phyloP scores from a whole-genome alignment of 2,797 vertebrate genomes.

The Crenichthys baileyi region DNA sequence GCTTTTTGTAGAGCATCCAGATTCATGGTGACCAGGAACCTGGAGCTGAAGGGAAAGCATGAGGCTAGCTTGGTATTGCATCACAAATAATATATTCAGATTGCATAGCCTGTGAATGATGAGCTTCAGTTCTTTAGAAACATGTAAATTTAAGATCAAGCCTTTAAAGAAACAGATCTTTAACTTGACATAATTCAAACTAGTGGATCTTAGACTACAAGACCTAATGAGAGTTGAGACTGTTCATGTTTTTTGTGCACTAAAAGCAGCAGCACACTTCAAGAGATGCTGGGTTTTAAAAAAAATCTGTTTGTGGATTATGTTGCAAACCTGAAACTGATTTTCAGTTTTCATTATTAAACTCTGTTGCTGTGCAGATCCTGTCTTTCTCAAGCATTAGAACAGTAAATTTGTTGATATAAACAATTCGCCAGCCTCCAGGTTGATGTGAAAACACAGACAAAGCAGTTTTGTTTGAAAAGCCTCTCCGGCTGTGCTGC shows the following conservation, averaged over 20 bases:
- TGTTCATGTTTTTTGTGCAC: not conserved
- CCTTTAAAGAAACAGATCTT: too few species aligned
- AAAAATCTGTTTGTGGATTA: not conserved
- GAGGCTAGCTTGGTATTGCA: not conserved
- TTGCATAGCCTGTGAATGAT: not conserved
- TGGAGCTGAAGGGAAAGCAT: not conserved
- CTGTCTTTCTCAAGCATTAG: conserved; percentile 11
- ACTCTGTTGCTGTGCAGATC: not conserved
- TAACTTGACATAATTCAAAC: not conserved
- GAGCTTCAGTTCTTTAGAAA: not conserved
- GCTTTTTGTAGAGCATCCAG: not conserved
- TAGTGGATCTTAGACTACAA: not conserved
- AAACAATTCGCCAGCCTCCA: conserved; percentile 42
- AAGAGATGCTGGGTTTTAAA: conserved; percentile 3
- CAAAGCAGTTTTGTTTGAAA: conserved; percentile 42
- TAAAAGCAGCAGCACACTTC: not conserved
- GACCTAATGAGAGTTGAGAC: rapidly evolving
- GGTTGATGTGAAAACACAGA: conserved; percentile 49
- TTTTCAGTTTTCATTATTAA: not conserved
- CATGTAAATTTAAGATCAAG: too few species aligned
- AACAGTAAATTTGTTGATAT: conserved; percentile 40
- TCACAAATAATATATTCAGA: not conserved
- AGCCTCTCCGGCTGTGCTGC: conserved; percentile 5
- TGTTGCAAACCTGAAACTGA: not conserved
- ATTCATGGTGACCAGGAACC: not conserved